Conservation (phyloP, 2,888 invertebrate species). For the Apodemia mormo region DNA sequence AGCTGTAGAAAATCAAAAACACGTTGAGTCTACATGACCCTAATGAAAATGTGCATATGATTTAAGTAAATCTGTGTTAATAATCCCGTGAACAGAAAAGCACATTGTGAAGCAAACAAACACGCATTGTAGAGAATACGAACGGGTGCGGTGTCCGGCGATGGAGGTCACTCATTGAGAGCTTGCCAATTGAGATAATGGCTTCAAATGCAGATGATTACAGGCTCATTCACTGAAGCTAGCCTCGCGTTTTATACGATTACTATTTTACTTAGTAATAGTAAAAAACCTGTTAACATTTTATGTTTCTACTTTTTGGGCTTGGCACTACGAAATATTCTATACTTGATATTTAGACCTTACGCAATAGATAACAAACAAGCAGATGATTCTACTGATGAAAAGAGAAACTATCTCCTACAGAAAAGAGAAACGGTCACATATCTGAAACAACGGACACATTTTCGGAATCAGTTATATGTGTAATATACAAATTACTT, state of each 20-base stretch:
- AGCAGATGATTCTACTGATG: too few relatives aligned
- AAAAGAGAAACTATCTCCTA: too few relatives aligned
- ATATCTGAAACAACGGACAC: too few relatives aligned
- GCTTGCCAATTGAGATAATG: slow-evolving; percentile 79
- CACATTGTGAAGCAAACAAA: slow-evolving; percentile 69
- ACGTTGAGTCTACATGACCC: not conserved
- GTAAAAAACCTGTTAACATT: not conserved
- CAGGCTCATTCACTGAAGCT: slow-evolving; percentile 75
- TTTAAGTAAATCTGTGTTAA: not conserved
- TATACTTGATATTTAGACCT: too few relatives aligned
- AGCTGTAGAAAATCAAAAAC: too few relatives aligned
- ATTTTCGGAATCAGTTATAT: too few relatives aligned
- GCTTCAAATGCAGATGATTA: slow-evolving; percentile 78
- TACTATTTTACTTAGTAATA: not conserved
- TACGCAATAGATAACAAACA: too few relatives aligned
- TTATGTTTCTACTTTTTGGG: not conserved
- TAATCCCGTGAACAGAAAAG: slow-evolving; percentile 56
- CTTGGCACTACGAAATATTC: too few relatives aligned
- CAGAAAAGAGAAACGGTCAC: too few relatives aligned
- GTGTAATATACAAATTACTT: too few relatives aligned
- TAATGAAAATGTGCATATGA: slow-evolving; percentile 9
- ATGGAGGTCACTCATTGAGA: slow-evolving; percentile 72
- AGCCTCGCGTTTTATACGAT: slow-evolving; percentile 39
- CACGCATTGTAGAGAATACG: slow-evolving; percentile 53
- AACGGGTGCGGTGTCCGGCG: slow-evolving; percentile 74